Evolutionary conservation across 2,888 invertebrate species (phyloP).

Genomic region (Drosophila acutilabella): DNA sequence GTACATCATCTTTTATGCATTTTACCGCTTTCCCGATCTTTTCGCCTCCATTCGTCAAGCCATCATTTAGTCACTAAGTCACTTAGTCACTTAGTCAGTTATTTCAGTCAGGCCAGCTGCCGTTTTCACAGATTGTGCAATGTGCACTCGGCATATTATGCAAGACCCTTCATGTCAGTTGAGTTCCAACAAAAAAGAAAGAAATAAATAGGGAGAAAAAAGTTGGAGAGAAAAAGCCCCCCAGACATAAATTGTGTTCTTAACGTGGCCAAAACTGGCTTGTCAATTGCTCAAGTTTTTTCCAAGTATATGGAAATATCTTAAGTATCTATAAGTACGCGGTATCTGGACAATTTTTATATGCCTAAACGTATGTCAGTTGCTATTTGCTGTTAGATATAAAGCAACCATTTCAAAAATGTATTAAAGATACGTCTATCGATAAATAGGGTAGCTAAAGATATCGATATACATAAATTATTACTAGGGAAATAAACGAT

Average conservation of each 20-base stretch:
- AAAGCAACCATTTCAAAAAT: no score
- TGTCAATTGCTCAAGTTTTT: constrained; percentile 13
- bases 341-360: constrained; percentile 3
- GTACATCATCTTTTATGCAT: constrained; percentile 67
- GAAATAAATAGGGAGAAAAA: not conserved
- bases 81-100: not conserved
- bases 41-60: constrained; percentile 31
- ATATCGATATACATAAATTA: no score
- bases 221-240: not conserved
- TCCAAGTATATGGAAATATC: not conserved
- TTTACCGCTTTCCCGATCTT: constrained; percentile 60
- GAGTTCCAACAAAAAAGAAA: not conserved
- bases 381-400: not conserved
- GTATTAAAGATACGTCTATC: no score
- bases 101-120: constrained; percentile 18
- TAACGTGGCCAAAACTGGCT: constrained; percentile 17
- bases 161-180: constrained; percentile 42
- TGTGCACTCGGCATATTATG: constrained; percentile 31
- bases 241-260: constrained; percentile 15
- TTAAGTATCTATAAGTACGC: constrained; percentile 10
- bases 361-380: not conserved
- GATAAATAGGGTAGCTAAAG: no score
- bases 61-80: constrained; percentile 12
- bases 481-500: no score
- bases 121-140: constrained; percentile 41